Conservation (phyloP, 1,140 invertebrate genomes). For the Philopotamus ludificatus region DNA sequence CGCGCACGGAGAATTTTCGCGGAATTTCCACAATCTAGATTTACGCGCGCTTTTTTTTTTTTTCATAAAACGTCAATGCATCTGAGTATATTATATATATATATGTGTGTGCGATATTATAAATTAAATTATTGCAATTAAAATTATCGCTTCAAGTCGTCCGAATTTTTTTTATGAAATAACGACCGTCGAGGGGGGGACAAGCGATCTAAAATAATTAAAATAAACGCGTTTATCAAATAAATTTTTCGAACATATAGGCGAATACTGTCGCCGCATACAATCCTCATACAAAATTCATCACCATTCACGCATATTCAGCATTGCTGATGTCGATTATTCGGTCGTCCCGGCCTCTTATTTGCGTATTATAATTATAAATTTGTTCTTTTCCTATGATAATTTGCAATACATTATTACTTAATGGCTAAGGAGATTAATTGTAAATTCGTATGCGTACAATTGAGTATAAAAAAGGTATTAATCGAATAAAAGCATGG, state of each 20-base stretch:
- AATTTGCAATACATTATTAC: slow-evolving; percentile 21
- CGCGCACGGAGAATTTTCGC: slow-evolving; percentile 31
- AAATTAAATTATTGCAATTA: too few relatives aligned
- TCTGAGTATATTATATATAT: too few relatives aligned
- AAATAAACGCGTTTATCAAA: too few relatives aligned
- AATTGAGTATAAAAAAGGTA: neutral
- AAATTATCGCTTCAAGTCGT: slow-evolving; percentile 51
- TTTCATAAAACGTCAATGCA: too few relatives aligned
- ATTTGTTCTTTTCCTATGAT: slow-evolving; percentile 19
- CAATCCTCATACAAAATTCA: slow-evolving; percentile 10
- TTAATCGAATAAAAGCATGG: neutral
- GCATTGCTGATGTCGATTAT: slow-evolving; percentile 15
- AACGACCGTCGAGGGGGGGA: slow-evolving; percentile 53
- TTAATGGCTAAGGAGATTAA: slow-evolving; percentile 3
- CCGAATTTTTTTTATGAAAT: slow-evolving; percentile 46
- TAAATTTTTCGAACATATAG: too few relatives aligned
- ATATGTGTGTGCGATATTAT: too few relatives aligned
- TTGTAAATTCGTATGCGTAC: neutral
- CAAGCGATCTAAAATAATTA: slow-evolving; percentile 54
- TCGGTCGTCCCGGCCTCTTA: slow-evolving; percentile 54
- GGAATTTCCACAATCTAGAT: neutral
- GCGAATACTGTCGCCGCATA: slow-evolving; percentile 14
- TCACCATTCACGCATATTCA: slow-evolving; percentile 19
- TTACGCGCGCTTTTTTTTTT: too few relatives aligned
- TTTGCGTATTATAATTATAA: slow-evolving; percentile 23